Evolutionary conservation across 2,113 vertebrate genomes (phyloP).

Genomic region (Egretta garzetta): DNA sequence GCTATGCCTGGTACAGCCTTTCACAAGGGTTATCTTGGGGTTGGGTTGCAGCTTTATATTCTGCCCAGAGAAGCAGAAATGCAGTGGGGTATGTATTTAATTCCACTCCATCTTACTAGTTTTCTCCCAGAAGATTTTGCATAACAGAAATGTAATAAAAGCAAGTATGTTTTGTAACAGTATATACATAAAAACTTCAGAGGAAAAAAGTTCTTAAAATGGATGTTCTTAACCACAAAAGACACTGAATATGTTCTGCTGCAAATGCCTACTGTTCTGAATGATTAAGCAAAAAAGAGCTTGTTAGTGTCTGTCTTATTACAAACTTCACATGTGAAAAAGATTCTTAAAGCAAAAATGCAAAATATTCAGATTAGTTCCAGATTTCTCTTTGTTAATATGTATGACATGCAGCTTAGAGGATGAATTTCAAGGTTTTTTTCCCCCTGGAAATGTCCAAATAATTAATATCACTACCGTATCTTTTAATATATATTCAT

Average conservation of each 20-base stretch:
- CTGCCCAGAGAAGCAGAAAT: background rate
- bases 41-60: background rate
- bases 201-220: background rate
- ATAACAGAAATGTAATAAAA: background rate
- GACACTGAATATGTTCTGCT: background rate
- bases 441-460: constrained; percentile 36
- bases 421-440: constrained; percentile 40
- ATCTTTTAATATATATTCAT: constrained; percentile 22
- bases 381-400: constrained; percentile 59
- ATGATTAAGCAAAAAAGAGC: background rate
- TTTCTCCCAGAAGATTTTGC: background rate
- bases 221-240: background rate
- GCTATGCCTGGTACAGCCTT: background rate
- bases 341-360: constrained; percentile 35
- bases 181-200: background rate
- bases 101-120: background rate
- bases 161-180: background rate
- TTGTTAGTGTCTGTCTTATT: background rate
- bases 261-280: background rate
- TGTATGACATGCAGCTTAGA: constrained; percentile 30
- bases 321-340: background rate
- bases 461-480: constrained; percentile 43
- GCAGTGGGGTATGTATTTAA: background rate
- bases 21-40: background rate
- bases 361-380: constrained; percentile 53